A percentile compares a stretch with the other conserved stretches of the same genome.
Evolutionary conservation across 2,888 invertebrate genomes (phyloP).

Genomic region (Anarsia innoxiella): DNA sequence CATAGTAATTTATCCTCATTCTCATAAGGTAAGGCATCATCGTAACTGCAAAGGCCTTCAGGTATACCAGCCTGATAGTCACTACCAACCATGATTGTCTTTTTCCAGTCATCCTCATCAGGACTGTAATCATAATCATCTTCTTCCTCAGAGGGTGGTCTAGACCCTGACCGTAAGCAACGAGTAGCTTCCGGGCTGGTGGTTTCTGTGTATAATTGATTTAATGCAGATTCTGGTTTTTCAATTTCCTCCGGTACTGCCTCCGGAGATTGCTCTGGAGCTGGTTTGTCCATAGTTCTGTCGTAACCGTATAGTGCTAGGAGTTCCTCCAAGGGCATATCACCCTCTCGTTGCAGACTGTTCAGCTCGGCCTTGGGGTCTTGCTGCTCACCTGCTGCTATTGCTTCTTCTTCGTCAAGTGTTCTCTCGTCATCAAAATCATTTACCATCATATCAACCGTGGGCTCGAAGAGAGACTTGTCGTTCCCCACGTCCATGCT

Average conservation of each 20-base stretch:
- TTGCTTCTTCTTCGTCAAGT: slow-evolving; percentile 96
- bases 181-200: slow-evolving; percentile 60
- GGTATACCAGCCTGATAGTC: slow-evolving; percentile 96
- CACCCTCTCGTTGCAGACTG: slow-evolving; percentile 92
- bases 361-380: slow-evolving; percentile 92
- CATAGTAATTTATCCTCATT: slow-evolving; percentile 96
- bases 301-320: slow-evolving; percentile 91
- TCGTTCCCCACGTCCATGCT: slow-evolving; percentile 73
- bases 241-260: slow-evolving; percentile 54
- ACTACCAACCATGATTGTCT: slow-evolving; percentile 96
- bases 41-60: slow-evolving; percentile 92
- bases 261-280: slow-evolving; percentile 45
- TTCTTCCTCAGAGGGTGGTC: slow-evolving; percentile 87
- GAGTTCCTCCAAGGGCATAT: slow-evolving; percentile 96
- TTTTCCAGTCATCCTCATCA: slow-evolving; percentile 92
- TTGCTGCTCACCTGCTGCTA: slow-evolving; percentile 88
- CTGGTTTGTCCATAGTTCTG: slow-evolving; percentile 59
- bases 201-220: slow-evolving; percentile 57
- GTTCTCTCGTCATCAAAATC: slow-evolving; percentile 98
- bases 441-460: slow-evolving; percentile 97
- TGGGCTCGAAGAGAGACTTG: slow-evolving; percentile 88
- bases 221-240: slow-evolving; percentile 66
- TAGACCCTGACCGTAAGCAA: slow-evolving; percentile 77
- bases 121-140: slow-evolving; percentile 89
- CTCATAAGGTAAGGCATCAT: slow-evolving; percentile 94